These are phyloP conservation scores for Hydroisotoma schaefferi DNA, from an alignment of 2,888 invertebrate genomes.

Conservation along the genomic window DNA sequence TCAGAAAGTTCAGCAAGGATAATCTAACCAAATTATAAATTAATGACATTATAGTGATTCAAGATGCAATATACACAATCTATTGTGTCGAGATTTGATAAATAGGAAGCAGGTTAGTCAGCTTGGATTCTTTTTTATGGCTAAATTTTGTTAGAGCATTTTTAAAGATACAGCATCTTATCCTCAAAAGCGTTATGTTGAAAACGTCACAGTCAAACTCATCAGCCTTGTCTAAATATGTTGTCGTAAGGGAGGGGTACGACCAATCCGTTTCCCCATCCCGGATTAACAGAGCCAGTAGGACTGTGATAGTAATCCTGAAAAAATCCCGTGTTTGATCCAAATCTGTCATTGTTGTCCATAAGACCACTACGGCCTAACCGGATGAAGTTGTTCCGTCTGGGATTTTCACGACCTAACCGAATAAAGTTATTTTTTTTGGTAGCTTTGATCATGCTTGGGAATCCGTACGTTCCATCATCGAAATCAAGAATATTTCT, in stretches of 20 bases:
- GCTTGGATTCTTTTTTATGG: no score
- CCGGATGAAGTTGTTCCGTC: conserved; percentile 47
- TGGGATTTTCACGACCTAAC: conserved; percentile 46
- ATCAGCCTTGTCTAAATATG: no score
- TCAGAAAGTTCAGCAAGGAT: no score
- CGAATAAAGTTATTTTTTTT: conserved; percentile 49
- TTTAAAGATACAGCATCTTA: no score
- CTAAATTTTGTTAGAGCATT: no score
- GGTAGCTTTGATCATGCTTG: conserved; percentile 23
- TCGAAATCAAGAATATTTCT: conserved; percentile 18
- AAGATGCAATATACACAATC: no score
- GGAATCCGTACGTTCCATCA: background rate
- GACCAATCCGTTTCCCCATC: background rate
- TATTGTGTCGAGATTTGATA: no score
- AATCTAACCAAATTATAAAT: no score
- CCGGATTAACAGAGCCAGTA: background rate
- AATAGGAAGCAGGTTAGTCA: no score
- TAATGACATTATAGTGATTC: no score
- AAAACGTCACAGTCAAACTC: no score
- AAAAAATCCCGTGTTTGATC: conserved; percentile 12
- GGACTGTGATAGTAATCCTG: conserved; percentile 4
- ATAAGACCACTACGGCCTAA: conserved; percentile 41
- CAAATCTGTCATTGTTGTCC: conserved; percentile 13
- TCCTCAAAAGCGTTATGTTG: no score
- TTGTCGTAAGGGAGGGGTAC: background rate